Conservation (phyloP, 2,888 invertebrate genomes). For the Octodonta nipae region DNA sequence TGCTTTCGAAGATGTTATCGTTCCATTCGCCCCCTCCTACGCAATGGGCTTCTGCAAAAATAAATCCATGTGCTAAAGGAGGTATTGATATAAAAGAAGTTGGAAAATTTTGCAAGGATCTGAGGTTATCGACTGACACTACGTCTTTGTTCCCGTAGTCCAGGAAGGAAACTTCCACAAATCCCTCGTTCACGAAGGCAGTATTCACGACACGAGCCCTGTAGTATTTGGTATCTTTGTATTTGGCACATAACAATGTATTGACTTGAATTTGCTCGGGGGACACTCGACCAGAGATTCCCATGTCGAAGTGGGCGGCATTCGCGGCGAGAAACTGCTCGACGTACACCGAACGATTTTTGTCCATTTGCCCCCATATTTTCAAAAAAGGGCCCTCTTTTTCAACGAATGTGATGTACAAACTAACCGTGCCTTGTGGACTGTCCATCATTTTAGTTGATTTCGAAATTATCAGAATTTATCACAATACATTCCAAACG, state of each 20-base stretch:
- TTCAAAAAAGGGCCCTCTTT: conserved; percentile 54
- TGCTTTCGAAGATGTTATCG: conserved; percentile 29
- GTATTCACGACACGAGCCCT: conserved; percentile 46
- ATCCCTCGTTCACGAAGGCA: conserved; percentile 37
- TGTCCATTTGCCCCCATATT: conserved; percentile 58
- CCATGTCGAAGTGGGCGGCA: conserved; percentile 38
- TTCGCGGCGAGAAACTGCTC: conserved; percentile 41
- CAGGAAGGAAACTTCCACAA: conserved; percentile 52
- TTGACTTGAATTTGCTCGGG: conserved; percentile 35
- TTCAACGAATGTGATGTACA: conserved; percentile 52
- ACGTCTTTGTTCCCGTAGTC: conserved; percentile 54
- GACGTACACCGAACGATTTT: conserved; percentile 41
- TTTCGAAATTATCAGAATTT: too few species aligned
- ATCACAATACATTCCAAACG: too few species aligned
- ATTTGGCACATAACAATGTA: conserved; percentile 47
- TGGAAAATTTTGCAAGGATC: conserved; percentile 44
- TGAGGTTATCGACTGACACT: conserved; percentile 45
- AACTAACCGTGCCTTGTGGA: conserved; percentile 10
- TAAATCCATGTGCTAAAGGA: conserved; percentile 47
- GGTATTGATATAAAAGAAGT: conserved; percentile 34
- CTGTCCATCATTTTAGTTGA: too few species aligned
- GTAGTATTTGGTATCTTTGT: conserved; percentile 51
- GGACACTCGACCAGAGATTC: conserved; percentile 27
- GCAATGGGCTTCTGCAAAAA: conserved; percentile 41
- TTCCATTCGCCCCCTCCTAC: conserved; percentile 40